Evolutionary conservation across 2,113 vertebrate species (phyloP).

Genomic region (Chrysochloris asiatica): DNA sequence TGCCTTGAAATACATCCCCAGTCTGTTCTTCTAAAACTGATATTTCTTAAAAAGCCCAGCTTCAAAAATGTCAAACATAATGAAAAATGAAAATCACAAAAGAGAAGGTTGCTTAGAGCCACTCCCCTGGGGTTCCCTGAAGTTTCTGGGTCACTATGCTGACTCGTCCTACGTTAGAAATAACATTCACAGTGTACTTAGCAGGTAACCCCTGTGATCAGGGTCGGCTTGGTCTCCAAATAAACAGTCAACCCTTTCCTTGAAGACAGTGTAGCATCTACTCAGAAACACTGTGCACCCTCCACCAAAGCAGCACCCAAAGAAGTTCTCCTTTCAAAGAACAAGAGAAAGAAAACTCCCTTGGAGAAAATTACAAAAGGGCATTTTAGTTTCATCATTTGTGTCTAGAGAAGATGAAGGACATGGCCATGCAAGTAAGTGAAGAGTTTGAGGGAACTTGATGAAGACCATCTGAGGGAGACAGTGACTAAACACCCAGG

Average conservation of each 20-base stretch:
- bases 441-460: not conserved
- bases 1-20: constrained; percentile 71
- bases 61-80: constrained; percentile 73
- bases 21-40: constrained; percentile 67
- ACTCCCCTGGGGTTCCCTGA: constrained; percentile 67
- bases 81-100: constrained; percentile 75
- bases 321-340: constrained; percentile 39
- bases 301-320: constrained; percentile 47
- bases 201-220: constrained; percentile 51
- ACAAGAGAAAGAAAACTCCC: constrained; percentile 37
- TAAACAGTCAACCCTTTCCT: constrained; percentile 65
- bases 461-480: not conserved
- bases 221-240: constrained; percentile 61
- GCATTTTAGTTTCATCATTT: constrained; percentile 49
- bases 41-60: constrained; percentile 66
- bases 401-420: constrained; percentile 34
- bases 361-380: constrained; percentile 45
- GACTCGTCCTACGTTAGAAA: constrained; percentile 63
- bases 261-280: constrained; percentile 56
- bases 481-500: not conserved
- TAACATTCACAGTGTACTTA: constrained; percentile 58
- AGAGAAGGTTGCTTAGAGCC: constrained; percentile 56
- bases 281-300: constrained; percentile 32
- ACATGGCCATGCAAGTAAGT: not conserved
- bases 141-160: constrained; percentile 68